These are phyloP conservation scores for Myxocyprinus asiaticus DNA, from an alignment of 2,113 vertebrate genomes.

Conservation along the genomic window DNA sequence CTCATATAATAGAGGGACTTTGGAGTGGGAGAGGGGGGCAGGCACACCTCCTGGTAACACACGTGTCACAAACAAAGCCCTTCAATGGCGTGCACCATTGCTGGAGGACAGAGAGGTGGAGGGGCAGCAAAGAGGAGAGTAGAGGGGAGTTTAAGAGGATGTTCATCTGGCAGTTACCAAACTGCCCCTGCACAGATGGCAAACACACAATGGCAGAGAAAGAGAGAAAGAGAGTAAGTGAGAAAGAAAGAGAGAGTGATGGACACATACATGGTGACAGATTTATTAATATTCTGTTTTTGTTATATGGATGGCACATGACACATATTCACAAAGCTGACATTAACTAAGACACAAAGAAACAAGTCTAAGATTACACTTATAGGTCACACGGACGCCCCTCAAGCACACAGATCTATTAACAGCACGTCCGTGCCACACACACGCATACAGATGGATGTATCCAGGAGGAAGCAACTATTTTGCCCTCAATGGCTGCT, in stretches of 20 bases:
- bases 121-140: slow-evolving; percentile 27
- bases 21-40: slow-evolving; percentile 48
- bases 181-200: slow-evolving; percentile 64
- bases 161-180: slow-evolving; percentile 66
- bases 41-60: slow-evolving; percentile 60
- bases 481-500: slow-evolving; percentile 27
- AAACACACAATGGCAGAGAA: slow-evolving; percentile 61
- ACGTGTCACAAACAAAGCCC: slow-evolving; percentile 71
- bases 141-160: slow-evolving; percentile 55
- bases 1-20: slow-evolving; percentile 45
- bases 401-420: no score
- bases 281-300: neutral
- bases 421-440: neutral
- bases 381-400: neutral
- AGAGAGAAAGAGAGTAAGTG: neutral
- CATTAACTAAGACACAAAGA: neutral
- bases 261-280: neutral
- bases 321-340: neutral
- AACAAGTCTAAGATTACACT: neutral
- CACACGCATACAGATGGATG: slow-evolving; percentile 20
- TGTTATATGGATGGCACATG: neutral
- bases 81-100: slow-evolving; percentile 60
- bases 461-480: slow-evolving; percentile 16
- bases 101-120: slow-evolving; percentile 43
- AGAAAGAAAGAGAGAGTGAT: neutral